A percentile compares a stretch with the other conserved stretches of the same genome.
phyloP scores from a whole-genome alignment of 23 tunicate genomes.

The Trididemnum miniatum region DNA sequence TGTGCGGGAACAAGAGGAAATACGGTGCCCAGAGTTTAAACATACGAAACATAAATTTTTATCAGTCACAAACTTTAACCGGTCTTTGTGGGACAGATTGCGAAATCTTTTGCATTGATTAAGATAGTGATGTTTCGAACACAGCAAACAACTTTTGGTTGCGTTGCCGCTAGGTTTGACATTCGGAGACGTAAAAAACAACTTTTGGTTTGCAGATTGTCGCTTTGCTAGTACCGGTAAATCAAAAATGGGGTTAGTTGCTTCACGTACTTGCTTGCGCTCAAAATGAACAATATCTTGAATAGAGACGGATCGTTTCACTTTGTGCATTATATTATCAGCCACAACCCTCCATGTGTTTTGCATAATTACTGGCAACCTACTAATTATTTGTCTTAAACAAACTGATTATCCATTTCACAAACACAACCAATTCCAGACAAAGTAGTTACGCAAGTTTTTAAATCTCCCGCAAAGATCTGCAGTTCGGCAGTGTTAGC shows the following conservation, averaged over 20 bases:
- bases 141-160: neutral
- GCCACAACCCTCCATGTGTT: neutral
- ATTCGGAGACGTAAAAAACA: neutral
- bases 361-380: neutral
- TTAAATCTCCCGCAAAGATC: no score
- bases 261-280: constrained; percentile 8
- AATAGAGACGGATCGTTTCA: neutral
- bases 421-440: neutral
- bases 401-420: neutral
- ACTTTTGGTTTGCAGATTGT: no score
- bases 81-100: neutral
- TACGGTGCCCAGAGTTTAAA: neutral
- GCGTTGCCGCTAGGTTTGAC: neutral
- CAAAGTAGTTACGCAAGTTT: no score
- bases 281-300: constrained; percentile 6
- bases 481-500: no score
- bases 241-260: no score
- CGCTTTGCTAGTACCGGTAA: no score
- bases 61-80: neutral
- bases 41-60: neutral
- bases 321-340: neutral
- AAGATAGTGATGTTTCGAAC: no score
- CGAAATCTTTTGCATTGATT: no score
- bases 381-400: constrained; percentile 5
- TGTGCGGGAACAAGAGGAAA: no score